These are phyloP conservation scores for Catharus bicknelli DNA, from an alignment of 2,113 vertebrate species.

Conservation along the genomic window DNA sequence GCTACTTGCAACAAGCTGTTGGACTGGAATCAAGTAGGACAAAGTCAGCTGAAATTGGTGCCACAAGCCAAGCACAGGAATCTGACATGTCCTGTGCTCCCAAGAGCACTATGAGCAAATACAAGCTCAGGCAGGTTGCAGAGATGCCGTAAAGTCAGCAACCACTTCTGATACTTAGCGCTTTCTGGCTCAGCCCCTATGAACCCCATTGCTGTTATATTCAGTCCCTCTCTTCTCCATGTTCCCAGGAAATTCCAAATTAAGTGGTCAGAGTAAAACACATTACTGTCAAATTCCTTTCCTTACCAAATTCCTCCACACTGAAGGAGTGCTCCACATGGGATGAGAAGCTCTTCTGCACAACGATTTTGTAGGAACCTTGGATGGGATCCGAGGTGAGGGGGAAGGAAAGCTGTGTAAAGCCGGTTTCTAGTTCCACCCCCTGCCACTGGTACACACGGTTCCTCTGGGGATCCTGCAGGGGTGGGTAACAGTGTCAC, in stretches of 20 bases:
- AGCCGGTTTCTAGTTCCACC: constrained; percentile 53
- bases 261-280: not conserved
- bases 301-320: constrained; percentile 77
- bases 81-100: not conserved
- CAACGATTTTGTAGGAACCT: constrained; percentile 71
- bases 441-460: constrained; percentile 72
- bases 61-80: not conserved
- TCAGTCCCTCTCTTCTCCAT: not conserved
- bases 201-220: not conserved
- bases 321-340: constrained; percentile 45
- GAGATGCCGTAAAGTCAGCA: not conserved
- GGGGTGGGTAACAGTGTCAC: not conserved
- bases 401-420: constrained; percentile 67
- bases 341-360: constrained; percentile 16
- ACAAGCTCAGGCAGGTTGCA: not conserved
- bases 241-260: not conserved
- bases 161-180: not conserved
- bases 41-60: not conserved
- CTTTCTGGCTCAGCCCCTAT: not conserved
- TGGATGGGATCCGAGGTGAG: constrained; percentile 70
- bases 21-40: not conserved
- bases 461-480: constrained; percentile 75
- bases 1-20: not conserved
- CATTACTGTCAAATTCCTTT: not conserved
- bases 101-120: not conserved